phyloP scores from a whole-genome alignment of 1,140 invertebrate genomes.

The Melipona quadrifasciata region DNA sequence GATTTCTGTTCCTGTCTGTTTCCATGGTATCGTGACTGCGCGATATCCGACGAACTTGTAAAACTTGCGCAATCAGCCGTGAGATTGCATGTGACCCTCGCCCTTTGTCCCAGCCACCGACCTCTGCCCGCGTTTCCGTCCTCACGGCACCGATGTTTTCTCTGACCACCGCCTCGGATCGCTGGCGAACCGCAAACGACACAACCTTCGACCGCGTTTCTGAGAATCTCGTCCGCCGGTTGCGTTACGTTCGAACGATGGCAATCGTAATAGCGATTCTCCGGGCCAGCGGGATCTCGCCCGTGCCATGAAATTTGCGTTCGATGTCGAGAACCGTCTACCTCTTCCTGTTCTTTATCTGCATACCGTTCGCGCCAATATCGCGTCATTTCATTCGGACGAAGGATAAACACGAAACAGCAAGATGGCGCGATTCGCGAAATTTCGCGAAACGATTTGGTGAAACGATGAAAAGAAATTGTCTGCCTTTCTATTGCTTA shows the following conservation, averaged over 20 bases:
- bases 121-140: not conserved
- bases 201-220: conserved; percentile 15
- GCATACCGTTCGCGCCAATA: too few species aligned
- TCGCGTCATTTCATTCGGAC: not conserved
- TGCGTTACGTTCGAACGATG: conserved; percentile 32
- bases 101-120: not conserved
- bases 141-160: conserved; percentile 22
- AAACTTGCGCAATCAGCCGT: conserved; percentile 72
- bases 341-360: not conserved
- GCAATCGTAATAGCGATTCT: conserved; percentile 14
- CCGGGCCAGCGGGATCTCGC: not conserved
- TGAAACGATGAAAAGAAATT: too few species aligned
- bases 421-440: too few species aligned
- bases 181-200: conserved; percentile 41
- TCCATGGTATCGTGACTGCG: conserved; percentile 40
- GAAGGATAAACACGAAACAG: too few species aligned
- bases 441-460: too few species aligned
- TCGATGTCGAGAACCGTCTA: not conserved
- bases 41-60: conserved; percentile 70
- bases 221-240: not conserved
- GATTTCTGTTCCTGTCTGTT: conserved; percentile 25
- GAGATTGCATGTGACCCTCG: conserved; percentile 63
- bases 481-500: too few species aligned
- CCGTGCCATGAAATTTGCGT: conserved; percentile 10
- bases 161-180: conserved; percentile 34